Conservation (phyloP, 1,140 invertebrate genomes). For the Pseudomyrmex sp. region DNA sequence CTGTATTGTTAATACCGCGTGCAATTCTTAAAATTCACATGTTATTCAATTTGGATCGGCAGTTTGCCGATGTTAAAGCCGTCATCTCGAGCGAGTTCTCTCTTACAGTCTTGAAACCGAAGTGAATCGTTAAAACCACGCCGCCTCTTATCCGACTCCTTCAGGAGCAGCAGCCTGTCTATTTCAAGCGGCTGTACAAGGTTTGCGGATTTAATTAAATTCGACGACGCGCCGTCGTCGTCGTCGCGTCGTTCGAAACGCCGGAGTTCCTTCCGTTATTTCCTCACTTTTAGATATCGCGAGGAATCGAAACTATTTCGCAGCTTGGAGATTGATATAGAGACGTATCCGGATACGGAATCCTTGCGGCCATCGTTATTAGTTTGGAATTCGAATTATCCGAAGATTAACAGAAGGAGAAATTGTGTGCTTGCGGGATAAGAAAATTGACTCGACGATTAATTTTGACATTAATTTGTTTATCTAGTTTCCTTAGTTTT, state of each 20-base stretch:
- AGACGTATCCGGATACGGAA: background rate
- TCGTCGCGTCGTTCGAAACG: background rate
- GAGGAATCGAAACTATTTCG: constrained; percentile 28
- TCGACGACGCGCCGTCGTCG: background rate
- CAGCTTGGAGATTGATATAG: constrained; percentile 10
- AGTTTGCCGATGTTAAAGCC: constrained; percentile 3
- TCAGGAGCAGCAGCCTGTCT: background rate
- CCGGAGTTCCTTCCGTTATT: background rate
- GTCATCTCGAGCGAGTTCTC: constrained; percentile 23
- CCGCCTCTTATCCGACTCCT: constrained; percentile 28
- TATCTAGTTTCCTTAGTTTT: background rate
- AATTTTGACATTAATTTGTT: background rate
- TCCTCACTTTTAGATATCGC: constrained; percentile 17
- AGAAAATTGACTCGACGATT: background rate
- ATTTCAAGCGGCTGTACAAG: constrained; percentile 12
- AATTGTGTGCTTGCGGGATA: background rate
- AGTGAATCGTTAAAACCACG: constrained; percentile 34
- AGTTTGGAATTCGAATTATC: constrained; percentile 2
- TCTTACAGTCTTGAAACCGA: constrained; percentile 37
- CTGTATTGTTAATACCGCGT: too few species aligned
- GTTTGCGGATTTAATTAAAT: constrained; percentile 46
- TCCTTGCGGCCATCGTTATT: background rate
- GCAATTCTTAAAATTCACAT: too few species aligned
- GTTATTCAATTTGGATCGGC: background rate
- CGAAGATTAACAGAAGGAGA: background rate